These are phyloP conservation scores for Clarias batrachus DNA, from an alignment of 2,113 vertebrate genomes.

Conservation along the genomic window DNA sequence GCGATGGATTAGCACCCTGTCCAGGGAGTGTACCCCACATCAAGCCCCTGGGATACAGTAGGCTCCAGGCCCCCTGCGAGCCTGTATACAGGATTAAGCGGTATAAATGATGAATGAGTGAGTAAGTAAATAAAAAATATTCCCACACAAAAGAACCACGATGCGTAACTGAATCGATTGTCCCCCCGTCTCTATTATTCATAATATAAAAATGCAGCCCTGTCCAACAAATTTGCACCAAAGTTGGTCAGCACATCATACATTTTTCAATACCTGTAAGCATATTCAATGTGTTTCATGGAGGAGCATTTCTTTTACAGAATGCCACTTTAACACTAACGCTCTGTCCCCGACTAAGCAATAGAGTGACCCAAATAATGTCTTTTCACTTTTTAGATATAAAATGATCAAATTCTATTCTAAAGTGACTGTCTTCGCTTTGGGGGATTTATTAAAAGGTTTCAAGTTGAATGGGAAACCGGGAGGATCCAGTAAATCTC, in stretches of 20 bases:
- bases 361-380: neutral
- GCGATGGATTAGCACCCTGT: too few relatives aligned
- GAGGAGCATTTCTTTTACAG: neutral
- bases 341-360: neutral
- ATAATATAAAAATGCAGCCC: neutral
- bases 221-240: neutral
- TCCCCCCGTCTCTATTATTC: neutral
- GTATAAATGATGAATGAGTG: too few relatives aligned
- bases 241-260: neutral
- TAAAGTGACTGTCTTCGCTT: neutral
- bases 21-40: too few relatives aligned
- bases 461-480: neutral
- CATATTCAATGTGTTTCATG: neutral
- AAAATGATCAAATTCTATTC: neutral
- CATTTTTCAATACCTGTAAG: neutral
- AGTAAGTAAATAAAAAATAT: too few relatives aligned
- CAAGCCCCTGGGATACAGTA: too few relatives aligned
- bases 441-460: neutral
- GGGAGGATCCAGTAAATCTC: neutral
- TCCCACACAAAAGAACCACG: too few relatives aligned
- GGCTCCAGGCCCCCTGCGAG: too few relatives aligned
- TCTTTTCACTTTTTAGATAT: neutral
- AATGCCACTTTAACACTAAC: neutral
- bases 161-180: too few relatives aligned
- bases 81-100: too few relatives aligned